Conservation (phyloP, 2,888 invertebrate genomes). For the Allygus modestus region DNA sequence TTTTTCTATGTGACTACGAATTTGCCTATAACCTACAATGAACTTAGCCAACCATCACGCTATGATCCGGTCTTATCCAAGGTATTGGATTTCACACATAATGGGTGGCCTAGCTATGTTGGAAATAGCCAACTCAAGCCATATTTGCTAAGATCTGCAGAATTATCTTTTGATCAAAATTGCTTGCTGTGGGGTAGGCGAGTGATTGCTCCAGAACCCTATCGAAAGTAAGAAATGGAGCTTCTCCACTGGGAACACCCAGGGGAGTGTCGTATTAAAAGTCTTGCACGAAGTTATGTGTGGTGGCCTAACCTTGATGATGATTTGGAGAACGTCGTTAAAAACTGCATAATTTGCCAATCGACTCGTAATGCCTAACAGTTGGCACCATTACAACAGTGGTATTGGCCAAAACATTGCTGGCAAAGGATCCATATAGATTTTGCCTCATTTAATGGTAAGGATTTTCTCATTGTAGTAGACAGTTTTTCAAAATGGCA, state of each 20-base stretch:
- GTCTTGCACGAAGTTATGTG: slow-evolving; percentile 50
- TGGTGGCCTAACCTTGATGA: slow-evolving; percentile 51
- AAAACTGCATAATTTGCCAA: slow-evolving; percentile 62
- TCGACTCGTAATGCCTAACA: slow-evolving; percentile 64
- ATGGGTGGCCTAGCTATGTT: slow-evolving; percentile 48
- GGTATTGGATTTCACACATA: background rate
- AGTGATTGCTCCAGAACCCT: slow-evolving; percentile 28
- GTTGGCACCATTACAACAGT: slow-evolving; percentile 67
- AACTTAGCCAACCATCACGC: background rate
- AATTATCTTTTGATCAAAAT: slow-evolving; percentile 31
- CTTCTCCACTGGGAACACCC: slow-evolving; percentile 27
- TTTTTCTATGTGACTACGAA: background rate
- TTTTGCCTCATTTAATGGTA: slow-evolving; percentile 27
- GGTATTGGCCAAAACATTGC: slow-evolving; percentile 12
- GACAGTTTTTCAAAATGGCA: slow-evolving; percentile 65
- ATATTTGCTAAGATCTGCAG: slow-evolving; percentile 1
- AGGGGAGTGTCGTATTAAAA: slow-evolving; percentile 25
- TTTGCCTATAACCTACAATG: slow-evolving; percentile 29
- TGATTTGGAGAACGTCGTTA: slow-evolving; percentile 44
- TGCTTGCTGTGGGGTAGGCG: slow-evolving; percentile 43
- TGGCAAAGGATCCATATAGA: slow-evolving; percentile 52
- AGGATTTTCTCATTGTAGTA: slow-evolving; percentile 56
- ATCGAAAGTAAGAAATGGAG: background rate
- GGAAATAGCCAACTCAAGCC: slow-evolving; percentile 23
- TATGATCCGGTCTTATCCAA: slow-evolving; percentile 34